Conservation (phyloP, 2,113 vertebrate genomes). For the Arvicanthis niloticus region DNA sequence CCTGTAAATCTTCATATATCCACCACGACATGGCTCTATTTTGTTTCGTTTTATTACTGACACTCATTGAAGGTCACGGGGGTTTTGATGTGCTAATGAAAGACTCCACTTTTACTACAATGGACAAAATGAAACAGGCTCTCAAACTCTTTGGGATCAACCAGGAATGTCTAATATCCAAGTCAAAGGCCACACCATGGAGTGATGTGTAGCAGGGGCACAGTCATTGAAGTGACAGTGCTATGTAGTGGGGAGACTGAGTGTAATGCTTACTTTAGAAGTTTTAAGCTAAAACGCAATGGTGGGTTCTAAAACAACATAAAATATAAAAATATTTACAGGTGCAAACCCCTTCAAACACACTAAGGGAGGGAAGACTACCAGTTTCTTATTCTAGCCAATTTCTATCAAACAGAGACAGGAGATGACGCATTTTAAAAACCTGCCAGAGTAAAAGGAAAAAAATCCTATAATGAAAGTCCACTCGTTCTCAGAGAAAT, state of each 20-base stretch:
- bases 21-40: not conserved
- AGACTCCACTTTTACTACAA: conserved; percentile 12
- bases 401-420: not conserved
- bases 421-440: conserved; percentile 34
- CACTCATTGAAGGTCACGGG: not conserved
- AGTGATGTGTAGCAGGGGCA: not conserved
- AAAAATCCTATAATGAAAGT: conserved; percentile 35
- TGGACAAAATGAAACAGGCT: not conserved
- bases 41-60: not conserved
- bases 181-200: not conserved
- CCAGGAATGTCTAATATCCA: not conserved
- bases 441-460: not conserved
- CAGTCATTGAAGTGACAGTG: not conserved
- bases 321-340: not conserved
- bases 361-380: conserved; percentile 10
- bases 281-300: not conserved
- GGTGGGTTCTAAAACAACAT: conserved; percentile 2
- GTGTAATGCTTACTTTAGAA: not conserved
- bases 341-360: conserved; percentile 34
- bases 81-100: not conserved
- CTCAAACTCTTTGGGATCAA: not conserved
- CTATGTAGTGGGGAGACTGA: not conserved
- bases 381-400: conserved; percentile 8
- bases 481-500: conserved; percentile 52
- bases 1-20: not conserved